A percentile compares a stretch with the other conserved stretches of the same genome.
Conservation (phyloP, 2,888 invertebrate genomes). For the Coelinius sp. region DNA sequence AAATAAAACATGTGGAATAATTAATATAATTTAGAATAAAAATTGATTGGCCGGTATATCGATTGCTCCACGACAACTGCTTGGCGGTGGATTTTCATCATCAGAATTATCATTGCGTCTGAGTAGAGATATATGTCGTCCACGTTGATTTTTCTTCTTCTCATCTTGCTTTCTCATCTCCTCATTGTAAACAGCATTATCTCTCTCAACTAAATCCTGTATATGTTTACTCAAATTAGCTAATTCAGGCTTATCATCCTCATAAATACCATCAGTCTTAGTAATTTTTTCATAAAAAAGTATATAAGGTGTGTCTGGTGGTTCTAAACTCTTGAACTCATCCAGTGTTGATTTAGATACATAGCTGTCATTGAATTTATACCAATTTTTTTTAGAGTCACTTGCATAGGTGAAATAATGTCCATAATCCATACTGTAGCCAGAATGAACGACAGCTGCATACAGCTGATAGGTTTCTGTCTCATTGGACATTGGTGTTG, state of each 20-base stretch:
- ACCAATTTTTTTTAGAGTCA: slow-evolving; percentile 80
- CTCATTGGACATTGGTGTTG: slow-evolving; percentile 49
- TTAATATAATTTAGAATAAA: slow-evolving; percentile 51
- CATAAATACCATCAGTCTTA: slow-evolving; percentile 55
- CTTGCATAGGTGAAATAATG: slow-evolving; percentile 90
- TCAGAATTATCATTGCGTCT: slow-evolving; percentile 64
- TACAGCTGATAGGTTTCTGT: slow-evolving; percentile 79
- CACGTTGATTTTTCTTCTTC: slow-evolving; percentile 52
- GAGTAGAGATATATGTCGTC: slow-evolving; percentile 36
- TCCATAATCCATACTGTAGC: slow-evolving; percentile 86
- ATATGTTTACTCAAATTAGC: slow-evolving; percentile 57
- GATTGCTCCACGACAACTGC: slow-evolving; percentile 72
- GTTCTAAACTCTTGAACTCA: slow-evolving; percentile 76
- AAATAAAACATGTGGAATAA: neutral
- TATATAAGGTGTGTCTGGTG: slow-evolving; percentile 87
- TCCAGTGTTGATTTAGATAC: slow-evolving; percentile 76
- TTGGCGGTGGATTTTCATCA: slow-evolving; percentile 73
- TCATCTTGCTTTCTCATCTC: slow-evolving; percentile 56
- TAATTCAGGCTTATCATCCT: slow-evolving; percentile 60
- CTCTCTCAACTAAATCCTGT: slow-evolving; percentile 60
- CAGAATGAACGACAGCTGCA: slow-evolving; percentile 88
- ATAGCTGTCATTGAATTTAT: slow-evolving; percentile 85
- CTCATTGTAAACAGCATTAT: slow-evolving; percentile 57
- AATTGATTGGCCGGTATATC: slow-evolving; percentile 57
- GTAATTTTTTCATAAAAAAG: slow-evolving; percentile 78